phyloP scores from a whole-genome alignment of 2,797 vertebrate species.

The Parauchenoglanis ngamensis region DNA sequence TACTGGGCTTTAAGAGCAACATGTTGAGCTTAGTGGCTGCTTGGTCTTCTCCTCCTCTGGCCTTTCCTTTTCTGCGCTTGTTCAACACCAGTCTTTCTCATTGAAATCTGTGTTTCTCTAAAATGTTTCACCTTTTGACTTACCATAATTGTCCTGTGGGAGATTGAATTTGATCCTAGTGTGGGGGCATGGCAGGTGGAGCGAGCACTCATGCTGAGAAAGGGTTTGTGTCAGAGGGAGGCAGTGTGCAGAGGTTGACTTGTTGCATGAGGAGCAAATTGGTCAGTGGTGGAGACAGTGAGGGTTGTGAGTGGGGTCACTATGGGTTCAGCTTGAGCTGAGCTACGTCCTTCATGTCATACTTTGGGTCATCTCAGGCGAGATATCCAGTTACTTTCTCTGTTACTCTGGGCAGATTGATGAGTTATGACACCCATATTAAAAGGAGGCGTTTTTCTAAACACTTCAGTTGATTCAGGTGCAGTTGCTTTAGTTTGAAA shows the following conservation, averaged over 20 bases:
- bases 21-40: background rate
- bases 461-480: background rate
- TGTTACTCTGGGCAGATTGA: background rate
- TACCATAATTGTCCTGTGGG: constrained; percentile 52
- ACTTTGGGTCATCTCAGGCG: constrained; percentile 18
- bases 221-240: constrained; percentile 32
- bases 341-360: constrained; percentile 36
- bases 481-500: constrained; percentile 21
- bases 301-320: constrained; percentile 23
- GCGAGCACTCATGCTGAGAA: constrained; percentile 36
- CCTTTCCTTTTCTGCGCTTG: background rate
- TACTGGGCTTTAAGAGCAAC: constrained; percentile 33
- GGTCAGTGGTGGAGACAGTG: constrained; percentile 40
- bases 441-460: background rate
- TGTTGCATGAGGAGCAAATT: constrained; percentile 33
- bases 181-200: constrained; percentile 30
- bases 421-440: background rate
- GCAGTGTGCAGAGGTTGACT: constrained; percentile 34
- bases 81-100: constrained; percentile 12
- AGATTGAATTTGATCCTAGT: constrained; percentile 50
- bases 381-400: constrained; percentile 15
- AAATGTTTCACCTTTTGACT: constrained; percentile 49
- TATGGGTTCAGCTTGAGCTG: constrained; percentile 38
- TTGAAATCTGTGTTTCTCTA: constrained; percentile 41
- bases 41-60: constrained; percentile 20